Evolutionary conservation across 1,140 invertebrate genomes (phyloP), one percentile per base, ranked within the genome.

Genomic region (Drosophila lini): DNA sequence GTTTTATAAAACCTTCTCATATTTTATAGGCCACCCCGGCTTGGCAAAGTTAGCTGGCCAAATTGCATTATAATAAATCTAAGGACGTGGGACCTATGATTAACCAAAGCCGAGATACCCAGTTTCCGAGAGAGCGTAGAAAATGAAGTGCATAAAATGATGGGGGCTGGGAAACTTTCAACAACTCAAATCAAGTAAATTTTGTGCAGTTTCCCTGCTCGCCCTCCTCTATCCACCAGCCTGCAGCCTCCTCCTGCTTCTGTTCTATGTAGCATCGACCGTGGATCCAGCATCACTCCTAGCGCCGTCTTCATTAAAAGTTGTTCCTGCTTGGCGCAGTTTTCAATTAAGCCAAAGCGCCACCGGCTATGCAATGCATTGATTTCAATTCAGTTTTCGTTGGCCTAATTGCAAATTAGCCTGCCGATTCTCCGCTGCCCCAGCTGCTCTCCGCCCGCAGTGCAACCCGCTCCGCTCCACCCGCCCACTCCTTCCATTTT

Each of bases 331-430:
- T 45, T 65, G 62, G 53, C 71, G 44, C 82, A 77, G 79, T 68
- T 85, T 85, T 76, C 82, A 82, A 85, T 85, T 85, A 86, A 76
- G 79, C 62, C 41, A 73, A 55, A 76, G 56, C 45, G 69, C 82
- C 75, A 59, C 22, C 36, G 63, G 82, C 57, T 59, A 71, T 65
- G 61, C 78, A 68, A 81, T 82, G 82, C 82, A 85, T 85, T 85
- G 82, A 85, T 86, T 85, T 71, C 56, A 63, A 79, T 83, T 80
- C 73, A 59, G 63, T 70, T 70, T 70, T 68, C 64, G 31, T 57
- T 82, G 80, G 60, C 80, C 75, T 82, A 82, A 83, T 82, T 85
- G 82, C 78, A 85, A 85, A 85, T 85, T 81, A 86, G 75, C 82
- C 68, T 36, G 47, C 42, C 22, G 50, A 22, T 47, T 38, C 41